Evolutionary conservation across 2,797 vertebrate genomes (phyloP), one percentile per base, ranked within the genome.

Genomic region (Sus cebifrons): DNA sequence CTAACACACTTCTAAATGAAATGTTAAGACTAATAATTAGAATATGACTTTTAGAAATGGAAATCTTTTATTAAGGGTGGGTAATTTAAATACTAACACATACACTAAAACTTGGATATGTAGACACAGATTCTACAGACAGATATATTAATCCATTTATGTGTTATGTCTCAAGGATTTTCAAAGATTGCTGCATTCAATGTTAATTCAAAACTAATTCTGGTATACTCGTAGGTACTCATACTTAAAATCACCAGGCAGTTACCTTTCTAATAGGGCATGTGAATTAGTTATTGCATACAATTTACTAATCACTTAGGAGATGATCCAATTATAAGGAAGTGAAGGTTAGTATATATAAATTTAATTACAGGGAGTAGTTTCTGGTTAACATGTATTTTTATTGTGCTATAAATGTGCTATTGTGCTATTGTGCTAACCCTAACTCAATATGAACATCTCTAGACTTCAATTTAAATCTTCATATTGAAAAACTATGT

Each of bases 301-400:
- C 8, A 93, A 86, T 96, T 83, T 84, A 65, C n/a, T 89, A 62
- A 87, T 82, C 52, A 82, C 91, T 91, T 86, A 73, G 56, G 89
- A 71, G 60, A 93, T 91, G 94, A 86, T 32, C 9, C 21, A 94
- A 64, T 82, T 79, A 95, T 79, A 95, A 91, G 54, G 56, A 91
- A 74, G 32, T 36, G 27, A 86, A 91, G 58, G 88, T 91, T 58
- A 89, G 67, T 78, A 96, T 62, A 92, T 60, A 86, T 13, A 93
- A 75, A 87, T 84, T 49, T 93, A 89, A 95, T 94, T 74, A 49
- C 11, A 15, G 79, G 25, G 8, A 58, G 29, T 70, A 71, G 20
- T 89, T 94, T 97, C 21, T 25, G 11, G 16, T 62, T 96, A 70
- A 65, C 10, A 68, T 58, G 62, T 18, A 44, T 89, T 40, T 95